Evolutionary conservation across 1,140 invertebrate species (phyloP), one percentile per base, ranked within the genome.

Genomic region (Trichonephila clavata): DNA sequence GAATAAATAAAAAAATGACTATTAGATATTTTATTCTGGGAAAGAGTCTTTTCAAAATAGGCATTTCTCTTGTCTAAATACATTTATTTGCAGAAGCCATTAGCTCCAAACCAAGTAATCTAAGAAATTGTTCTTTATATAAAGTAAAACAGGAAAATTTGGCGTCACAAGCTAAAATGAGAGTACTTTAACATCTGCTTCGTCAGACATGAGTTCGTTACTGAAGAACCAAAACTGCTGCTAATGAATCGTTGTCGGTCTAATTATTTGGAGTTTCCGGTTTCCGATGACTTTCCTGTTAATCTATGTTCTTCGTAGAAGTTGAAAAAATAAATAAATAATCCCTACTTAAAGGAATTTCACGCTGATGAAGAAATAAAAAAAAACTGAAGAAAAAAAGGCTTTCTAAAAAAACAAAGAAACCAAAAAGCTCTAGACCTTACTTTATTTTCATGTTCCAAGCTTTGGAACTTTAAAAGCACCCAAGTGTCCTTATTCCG

Each of bases 191-290:
- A 84, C 81, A 84, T 84, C 81, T 84, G 81, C n/a, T 84, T 24
- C 14, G n/a, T 43, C 50, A 59, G 50, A 84, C 81, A 59, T 24
- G 50, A 18, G 43, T 84, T 24, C n/a, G n/a, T 59, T 84, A 84
- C 43, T 21, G 81, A 84, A 84, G 21, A 50, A 24, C 21, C 43
- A 1, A 84, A 84, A 50, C 43, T n/a, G 7, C 21, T 21, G 50
- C 43, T 84, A 24, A 84, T 84, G 81, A 84, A 59, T 59, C 81
- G 21, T 24, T 84, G 24, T 24, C 81, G 81, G 43, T 59, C 81
- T 68, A 84, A 84, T 84, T 84, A 84, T 84, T 84, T 10, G 43
- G 1, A 57, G 57, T n/a, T 84, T 84, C 81, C 81, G 20, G 81
- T 59, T 84, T 84, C 81, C 81, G 50, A 84, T 84, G 81, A 16